Evolutionary conservation across 2,888 invertebrate species (phyloP), one percentile per base, ranked within the genome.

Genomic region (Diarsia dahlii): DNA sequence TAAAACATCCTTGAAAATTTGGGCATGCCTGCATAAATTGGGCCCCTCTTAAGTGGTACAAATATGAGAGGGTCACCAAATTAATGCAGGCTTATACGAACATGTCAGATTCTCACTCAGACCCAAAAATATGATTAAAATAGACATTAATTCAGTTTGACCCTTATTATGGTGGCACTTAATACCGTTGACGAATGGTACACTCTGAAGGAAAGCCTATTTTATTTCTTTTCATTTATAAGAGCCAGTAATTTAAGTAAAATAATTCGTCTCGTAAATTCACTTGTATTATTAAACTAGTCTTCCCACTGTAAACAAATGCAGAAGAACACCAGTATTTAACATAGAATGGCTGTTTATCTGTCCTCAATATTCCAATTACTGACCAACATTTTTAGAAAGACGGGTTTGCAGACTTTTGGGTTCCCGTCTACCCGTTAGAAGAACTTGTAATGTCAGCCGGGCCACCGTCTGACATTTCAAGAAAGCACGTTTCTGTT

Each of bases 121-220:
- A 63, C 34, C 45, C 34, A 62, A 45, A 80, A 81, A 74, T 74
- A n/a, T 50, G 1, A 81, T 78, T 77, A 74, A 46, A 63, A 63
- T 67, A n/a, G 45, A 20, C 4, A 63, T 28, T 63, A 56, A 81
- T 81, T 81, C 39, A 2, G 34, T 46, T 63, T 50, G 56, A 56
- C 50, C 75, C 20, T 74, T 56, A 18, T 80, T 62, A 39, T 3
- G 48, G 34, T 18, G 8, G 34, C 50, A 18, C 13, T 80, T 80
- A 62, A 62, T 48, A 45, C 45, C 23, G 6, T 62, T 20, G 34
- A 56, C 18, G 6, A 46, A 72, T 13, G 48, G 1, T 45, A 46
- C 1, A 20, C 34, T 54, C 45, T 15, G 39, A 62, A 54, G 46
- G 10, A 56, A 72, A 50, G 10, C 39, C 28, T 67, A 52, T 34